Base-by-base conservation (phyloP, 1,140 invertebrate genomes). In the Platyscapa corneri region DNA sequence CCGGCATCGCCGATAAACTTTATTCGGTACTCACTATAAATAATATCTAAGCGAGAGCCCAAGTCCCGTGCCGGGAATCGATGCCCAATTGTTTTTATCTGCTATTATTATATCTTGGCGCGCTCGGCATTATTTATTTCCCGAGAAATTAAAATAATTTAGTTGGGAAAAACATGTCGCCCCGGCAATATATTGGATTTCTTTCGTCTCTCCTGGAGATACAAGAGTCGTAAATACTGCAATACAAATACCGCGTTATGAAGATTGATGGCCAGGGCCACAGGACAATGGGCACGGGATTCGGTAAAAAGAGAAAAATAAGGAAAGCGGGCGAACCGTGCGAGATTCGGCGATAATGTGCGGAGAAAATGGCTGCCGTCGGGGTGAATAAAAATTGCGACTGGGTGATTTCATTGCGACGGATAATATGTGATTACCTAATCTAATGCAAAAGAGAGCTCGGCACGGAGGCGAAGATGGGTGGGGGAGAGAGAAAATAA, bases 361-460 rank as follows among this genome's bases (percentile, higher is more conserved):
- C 3, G 8, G 72, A 32, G 60, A 76, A 23, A 34, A 8, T 34
- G 67, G 5, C 23, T 34, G 34, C 46, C 32, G n/a, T 20, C 53
- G 64, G 0, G 39, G 30, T 0, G 1, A 27, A 39, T 84, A 79
- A 80, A 85, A 80, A 74, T n/a, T n/a, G n/a, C n/a, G n/a, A n/a
- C n/a, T n/a, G n/a, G n/a, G n/a, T 85, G 6, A 80, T 74, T 79
- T 70, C 46, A 79, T 70, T 67, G 74, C 42, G 39, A 30, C 70
- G 37, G 67, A 42, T 46, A 70, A 70, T 70, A 37, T 5, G 32
- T 20, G 37, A 23, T 12, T 37, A n/a, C 37, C 20, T 74, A 74
- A 70, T 39, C 0, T 76, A 67, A 60, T 27, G 2, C 49, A 32
- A 18, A 42, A 30, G n/a, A 14, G 46, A 65, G 39, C 30, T 16